Percentiles rank a stretch among this genome's conserved stretches.
Conservation (phyloP, 1,140 invertebrate species). For the Brachionus manjavacas region DNA sequence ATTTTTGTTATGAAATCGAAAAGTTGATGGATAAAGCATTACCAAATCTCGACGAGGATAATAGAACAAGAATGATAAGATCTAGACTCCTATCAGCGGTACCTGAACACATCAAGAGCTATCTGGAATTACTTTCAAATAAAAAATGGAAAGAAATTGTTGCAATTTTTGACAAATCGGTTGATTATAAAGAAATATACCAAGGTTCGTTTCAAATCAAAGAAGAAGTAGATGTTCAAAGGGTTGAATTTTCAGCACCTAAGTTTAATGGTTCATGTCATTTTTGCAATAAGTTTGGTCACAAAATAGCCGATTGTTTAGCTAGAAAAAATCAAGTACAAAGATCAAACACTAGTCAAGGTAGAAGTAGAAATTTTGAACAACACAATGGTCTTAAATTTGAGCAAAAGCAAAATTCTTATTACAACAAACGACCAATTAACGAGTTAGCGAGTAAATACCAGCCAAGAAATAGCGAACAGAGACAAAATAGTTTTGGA, state of each 20-base stretch:
- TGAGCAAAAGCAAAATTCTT: neutral
- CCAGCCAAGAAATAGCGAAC: neutral
- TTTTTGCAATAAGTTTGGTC: neutral
- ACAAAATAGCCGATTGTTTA: neutral
- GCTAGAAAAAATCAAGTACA: neutral
- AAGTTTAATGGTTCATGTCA: neutral
- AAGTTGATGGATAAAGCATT: neutral
- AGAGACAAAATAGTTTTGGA: neutral
- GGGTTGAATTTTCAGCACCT: no score
- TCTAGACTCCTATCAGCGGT: neutral
- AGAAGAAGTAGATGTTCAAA: no score
- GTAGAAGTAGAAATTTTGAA: neutral
- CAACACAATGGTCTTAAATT: neutral
- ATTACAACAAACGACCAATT: neutral
- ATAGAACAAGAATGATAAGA: neutral
- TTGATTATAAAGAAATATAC: no score
- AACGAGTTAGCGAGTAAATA: neutral
- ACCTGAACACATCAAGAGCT: neutral
- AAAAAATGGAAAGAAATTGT: neutral
- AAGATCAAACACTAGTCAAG: neutral
- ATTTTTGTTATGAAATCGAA: neutral
- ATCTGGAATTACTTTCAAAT: conserved; percentile 1
- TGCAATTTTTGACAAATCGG: neutral
- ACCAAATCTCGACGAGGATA: neutral
- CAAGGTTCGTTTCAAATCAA: no score